Evolutionary conservation across 2,797 vertebrate species (phyloP), one percentile per base, ranked within the genome.

Genomic region (Ceyx erithaca): DNA sequence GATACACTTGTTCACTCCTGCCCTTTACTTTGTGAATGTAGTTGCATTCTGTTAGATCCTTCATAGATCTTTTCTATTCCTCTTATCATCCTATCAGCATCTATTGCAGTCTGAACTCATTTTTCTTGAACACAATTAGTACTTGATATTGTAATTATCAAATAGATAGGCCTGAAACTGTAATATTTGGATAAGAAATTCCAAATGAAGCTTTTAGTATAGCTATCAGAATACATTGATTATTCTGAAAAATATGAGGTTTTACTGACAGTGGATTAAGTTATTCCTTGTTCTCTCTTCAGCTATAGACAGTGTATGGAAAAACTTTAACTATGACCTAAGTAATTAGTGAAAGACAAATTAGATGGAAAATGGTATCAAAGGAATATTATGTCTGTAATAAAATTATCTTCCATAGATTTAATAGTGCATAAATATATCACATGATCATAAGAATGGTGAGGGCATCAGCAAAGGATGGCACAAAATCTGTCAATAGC

Each of bases 401-500:
- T 41, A 59, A 84, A 90, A 86, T 4, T 35, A 71, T 6, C 41
- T 92, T 71, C 48, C 49, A 10, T 66, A 76, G 46, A 37, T 57
- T 84, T 76, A 85, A 78, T n/a, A 41, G 25, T 35, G 17, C n/a
- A 75, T 35, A 73, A 81, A 45, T 40, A 22, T 52, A 69, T 75
- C 82, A 86, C 61, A 58, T 66, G 77, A 70, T 80, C 22, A 10
- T 43, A 92, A 66, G 69, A 90, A 75, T 40, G 37, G 57, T 83
- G 83, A 92, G 55, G 28, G 51, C 52, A 78, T 54, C 2, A 2
- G 62, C 79, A 70, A 54, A 93, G 70, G 80, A 41, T 55, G 78
- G 75, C 48, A 85, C 71, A 79, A 62, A 87, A 75, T 72, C 85
- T 64, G 90, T 89, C 90, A 91, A 76, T 79, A 91, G 64, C 43